These are phyloP conservation scores for Formicarius rufipectus DNA, from an alignment of 2,113 vertebrate genomes.

Conservation along the genomic window DNA sequence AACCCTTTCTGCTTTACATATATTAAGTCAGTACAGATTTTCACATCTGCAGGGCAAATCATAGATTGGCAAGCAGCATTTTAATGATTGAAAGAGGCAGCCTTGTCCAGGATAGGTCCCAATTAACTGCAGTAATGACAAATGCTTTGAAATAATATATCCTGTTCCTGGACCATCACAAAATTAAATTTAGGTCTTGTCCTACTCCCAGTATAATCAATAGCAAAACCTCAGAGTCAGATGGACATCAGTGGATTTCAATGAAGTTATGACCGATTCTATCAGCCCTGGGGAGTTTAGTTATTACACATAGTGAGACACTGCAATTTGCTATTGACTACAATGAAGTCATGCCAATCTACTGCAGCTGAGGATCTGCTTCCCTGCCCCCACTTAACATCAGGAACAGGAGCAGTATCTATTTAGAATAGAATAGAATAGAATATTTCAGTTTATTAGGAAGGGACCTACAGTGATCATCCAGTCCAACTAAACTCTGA, in stretches of 20 bases:
- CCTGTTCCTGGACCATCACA: not conserved
- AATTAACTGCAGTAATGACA: not conserved
- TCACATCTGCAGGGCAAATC: slow-evolving; percentile 60
- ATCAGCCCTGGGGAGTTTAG: slow-evolving; percentile 22
- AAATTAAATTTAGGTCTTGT: slow-evolving; percentile 49
- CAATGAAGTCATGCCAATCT: slow-evolving; percentile 1
- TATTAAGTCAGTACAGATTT: slow-evolving; percentile 36
- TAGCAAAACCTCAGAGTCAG: slow-evolving; percentile 1
- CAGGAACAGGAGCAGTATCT: not conserved
- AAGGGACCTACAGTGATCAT: not conserved
- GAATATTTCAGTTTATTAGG: not conserved
- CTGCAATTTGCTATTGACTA: slow-evolving; percentile 32
- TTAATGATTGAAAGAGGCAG: slow-evolving; percentile 35
- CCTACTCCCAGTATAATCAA: slow-evolving; percentile 5
- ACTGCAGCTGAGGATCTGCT: not conserved
- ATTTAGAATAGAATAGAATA: not conserved
- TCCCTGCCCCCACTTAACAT: not conserved
- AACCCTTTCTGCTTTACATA: slow-evolving; percentile 47
- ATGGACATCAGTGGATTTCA: slow-evolving; percentile 31
- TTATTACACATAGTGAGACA: not conserved
- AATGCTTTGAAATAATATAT: slow-evolving; percentile 17
- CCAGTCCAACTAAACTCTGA: not conserved
- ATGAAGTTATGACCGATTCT: not conserved
- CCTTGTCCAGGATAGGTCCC: not conserved
- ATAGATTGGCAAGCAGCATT: slow-evolving; percentile 2